Evolutionary conservation across 2,888 invertebrate species (phyloP).

Genomic region (Papilio protenor): DNA sequence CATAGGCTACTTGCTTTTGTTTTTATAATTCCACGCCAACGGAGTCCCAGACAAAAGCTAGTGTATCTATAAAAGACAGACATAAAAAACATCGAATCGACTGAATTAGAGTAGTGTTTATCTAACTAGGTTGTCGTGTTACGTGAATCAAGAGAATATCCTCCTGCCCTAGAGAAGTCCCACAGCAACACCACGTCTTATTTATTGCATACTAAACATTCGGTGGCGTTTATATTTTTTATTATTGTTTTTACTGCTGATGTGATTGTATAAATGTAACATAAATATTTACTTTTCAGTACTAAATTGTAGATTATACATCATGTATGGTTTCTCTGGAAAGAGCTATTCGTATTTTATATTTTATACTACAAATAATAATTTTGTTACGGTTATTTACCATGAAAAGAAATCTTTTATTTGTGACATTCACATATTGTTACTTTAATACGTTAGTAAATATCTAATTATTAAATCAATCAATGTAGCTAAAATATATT

Average conservation of each 20-base stretch:
- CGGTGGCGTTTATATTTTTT: conserved; percentile 21
- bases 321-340: neutral
- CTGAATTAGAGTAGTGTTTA: neutral
- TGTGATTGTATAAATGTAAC: neutral
- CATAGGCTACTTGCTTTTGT: no score
- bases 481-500: conserved; percentile 16
- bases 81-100: neutral
- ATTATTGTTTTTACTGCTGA: neutral
- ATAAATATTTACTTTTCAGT: neutral
- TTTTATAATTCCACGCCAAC: no score
- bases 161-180: conserved; percentile 30
- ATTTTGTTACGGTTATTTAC: no score
- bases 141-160: conserved; percentile 26
- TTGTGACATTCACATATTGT: no score
- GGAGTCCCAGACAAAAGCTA: no score
- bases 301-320: neutral
- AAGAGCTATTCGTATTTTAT: no score
- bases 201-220: conserved; percentile 39
- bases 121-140: conserved; percentile 20
- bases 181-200: conserved; percentile 30
- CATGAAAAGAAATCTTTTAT: no score
- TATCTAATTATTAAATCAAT: neutral
- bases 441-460: neutral
- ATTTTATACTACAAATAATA: no score
- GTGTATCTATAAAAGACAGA: no score